These are phyloP conservation scores for Ariopsis seemanni DNA, from an alignment of 2,113 vertebrate species.

Conservation along the genomic window DNA sequence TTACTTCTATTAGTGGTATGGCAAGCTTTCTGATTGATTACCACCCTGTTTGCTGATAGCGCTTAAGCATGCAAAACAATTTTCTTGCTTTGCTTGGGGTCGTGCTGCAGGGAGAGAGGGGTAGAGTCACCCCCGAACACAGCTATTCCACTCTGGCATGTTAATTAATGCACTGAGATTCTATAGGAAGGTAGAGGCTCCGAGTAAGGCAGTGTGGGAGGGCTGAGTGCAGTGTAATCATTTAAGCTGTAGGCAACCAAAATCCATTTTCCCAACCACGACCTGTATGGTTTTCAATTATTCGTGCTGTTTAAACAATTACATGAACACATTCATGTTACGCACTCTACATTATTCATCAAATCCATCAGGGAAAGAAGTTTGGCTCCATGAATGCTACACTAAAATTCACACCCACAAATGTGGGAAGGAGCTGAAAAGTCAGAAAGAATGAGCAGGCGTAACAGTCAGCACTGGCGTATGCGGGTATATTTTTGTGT, in stretches of 20 bases:
- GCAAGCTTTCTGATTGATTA: constrained; percentile 43
- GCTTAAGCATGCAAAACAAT: constrained; percentile 50
- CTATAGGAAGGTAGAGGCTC: constrained; percentile 35
- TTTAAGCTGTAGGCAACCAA: constrained; percentile 53
- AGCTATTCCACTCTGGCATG: constrained; percentile 31
- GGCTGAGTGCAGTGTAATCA: constrained; percentile 51
- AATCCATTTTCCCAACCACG: constrained; percentile 49
- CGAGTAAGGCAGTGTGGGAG: constrained; percentile 31
- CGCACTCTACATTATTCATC: constrained; percentile 52
- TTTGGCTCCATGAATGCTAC: constrained; percentile 15
- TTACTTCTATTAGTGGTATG: constrained; percentile 30
- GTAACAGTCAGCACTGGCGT: not conserved
- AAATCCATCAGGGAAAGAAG: constrained; percentile 25
- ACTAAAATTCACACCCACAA: constrained; percentile 27
- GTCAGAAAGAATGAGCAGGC: not conserved
- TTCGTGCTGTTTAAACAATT: constrained; percentile 58
- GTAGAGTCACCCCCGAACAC: constrained; percentile 16
- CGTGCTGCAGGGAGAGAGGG: constrained; percentile 26
- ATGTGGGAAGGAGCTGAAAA: constrained; percentile 14
- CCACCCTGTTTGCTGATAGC: constrained; percentile 40
- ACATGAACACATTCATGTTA: constrained; percentile 48
- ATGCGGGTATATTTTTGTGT: not conserved
- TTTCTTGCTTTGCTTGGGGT: constrained; percentile 20
- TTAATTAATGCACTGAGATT: constrained; percentile 60
- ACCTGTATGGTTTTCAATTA: constrained; percentile 55